Conservation (phyloP, 2,113 vertebrate genomes). For the Austrofundulus limnaeus region DNA sequence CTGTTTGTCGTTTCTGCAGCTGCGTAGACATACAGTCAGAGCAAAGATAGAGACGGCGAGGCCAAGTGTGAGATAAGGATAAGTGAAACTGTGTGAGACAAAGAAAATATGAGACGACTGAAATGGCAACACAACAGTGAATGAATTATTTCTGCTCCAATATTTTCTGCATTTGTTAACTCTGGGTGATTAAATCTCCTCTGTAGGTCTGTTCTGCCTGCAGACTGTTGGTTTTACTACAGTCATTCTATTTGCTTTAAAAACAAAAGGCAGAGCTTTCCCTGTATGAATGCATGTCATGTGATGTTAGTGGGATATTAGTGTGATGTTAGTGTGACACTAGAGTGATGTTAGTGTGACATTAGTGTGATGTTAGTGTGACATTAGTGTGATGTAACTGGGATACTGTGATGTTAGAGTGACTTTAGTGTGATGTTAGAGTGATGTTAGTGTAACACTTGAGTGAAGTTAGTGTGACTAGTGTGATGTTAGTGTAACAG, state of each 20-base stretch:
- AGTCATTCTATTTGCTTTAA: background rate
- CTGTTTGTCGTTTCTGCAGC: conserved; percentile 33
- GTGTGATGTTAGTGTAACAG: no score
- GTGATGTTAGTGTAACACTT: no score
- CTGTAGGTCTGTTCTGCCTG: conserved; percentile 25
- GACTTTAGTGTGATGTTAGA: no score
- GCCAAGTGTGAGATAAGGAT: conserved; percentile 13
- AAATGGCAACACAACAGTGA: conserved; percentile 28
- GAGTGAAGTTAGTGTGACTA: no score
- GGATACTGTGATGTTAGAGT: no score
- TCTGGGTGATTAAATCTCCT: conserved; percentile 38
- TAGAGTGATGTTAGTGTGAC: no score
- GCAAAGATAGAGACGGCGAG: conserved; percentile 1
- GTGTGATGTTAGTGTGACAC: no score
- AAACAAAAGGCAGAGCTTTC: no score
- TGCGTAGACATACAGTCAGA: background rate
- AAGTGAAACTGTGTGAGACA: background rate
- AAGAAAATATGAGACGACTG: conserved; percentile 1
- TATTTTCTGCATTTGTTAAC: conserved; percentile 31
- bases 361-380: no score
- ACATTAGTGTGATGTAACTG: no score
- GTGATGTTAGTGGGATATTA: no score
- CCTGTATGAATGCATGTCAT: no score
- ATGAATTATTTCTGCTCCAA: conserved; percentile 25
- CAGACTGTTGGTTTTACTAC: conserved; percentile 17